Evolutionary conservation across 2,113 vertebrate genomes (phyloP).

Genomic region (Psittacara wagleri): DNA sequence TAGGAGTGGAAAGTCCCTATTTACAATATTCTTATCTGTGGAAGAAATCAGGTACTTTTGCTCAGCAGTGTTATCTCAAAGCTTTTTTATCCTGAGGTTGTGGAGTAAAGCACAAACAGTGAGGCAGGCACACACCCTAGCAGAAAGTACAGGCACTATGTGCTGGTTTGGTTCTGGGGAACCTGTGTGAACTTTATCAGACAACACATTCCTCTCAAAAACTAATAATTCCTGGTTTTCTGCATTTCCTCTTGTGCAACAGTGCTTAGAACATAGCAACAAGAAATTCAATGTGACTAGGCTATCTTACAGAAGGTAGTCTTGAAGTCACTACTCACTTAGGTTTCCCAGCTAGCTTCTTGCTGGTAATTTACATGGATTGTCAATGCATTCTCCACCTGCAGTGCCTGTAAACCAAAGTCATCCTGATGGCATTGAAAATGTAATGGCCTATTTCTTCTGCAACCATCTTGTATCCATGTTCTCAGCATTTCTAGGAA

Average conservation of each 20-base stretch:
- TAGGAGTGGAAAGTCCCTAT: not conserved
- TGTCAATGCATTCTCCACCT: not conserved
- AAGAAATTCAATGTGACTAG: not conserved
- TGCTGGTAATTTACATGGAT: not conserved
- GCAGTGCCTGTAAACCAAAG: not conserved
- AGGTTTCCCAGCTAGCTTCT: not conserved
- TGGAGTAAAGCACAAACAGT: not conserved
- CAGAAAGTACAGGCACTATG: not conserved
- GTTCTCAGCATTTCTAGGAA: not conserved
- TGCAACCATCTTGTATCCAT: not conserved
- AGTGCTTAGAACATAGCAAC: not conserved
- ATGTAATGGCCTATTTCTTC: not conserved
- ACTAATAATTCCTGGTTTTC: not conserved
- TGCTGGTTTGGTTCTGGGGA: not conserved
- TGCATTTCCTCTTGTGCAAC: not conserved
- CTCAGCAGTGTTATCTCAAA: not conserved
- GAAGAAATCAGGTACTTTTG: not conserved
- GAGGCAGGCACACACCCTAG: not conserved
- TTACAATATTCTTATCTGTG: not conserved
- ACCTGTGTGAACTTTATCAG: not conserved
- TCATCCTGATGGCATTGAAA: not conserved
- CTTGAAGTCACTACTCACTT: not conserved
- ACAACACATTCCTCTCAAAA: not conserved
- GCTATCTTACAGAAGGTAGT: not conserved
- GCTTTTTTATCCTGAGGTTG: not conserved